These are phyloP conservation scores for Tetranychus truncatus DNA, from an alignment of 2,888 invertebrate genomes.

Conservation along the genomic window DNA sequence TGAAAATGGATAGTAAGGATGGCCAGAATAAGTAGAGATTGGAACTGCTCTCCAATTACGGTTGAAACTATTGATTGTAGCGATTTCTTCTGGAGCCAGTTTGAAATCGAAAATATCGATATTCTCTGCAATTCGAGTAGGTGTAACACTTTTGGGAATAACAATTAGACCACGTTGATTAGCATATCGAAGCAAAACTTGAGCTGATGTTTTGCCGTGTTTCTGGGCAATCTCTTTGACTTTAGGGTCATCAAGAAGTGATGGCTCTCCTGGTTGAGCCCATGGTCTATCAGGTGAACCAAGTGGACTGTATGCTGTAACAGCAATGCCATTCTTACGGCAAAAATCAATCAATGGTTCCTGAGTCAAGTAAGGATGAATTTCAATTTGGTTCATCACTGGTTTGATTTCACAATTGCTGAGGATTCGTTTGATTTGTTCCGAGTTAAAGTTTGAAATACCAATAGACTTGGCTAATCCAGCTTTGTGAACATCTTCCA, in stretches of 20 bases:
- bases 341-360: slow-evolving; percentile 47
- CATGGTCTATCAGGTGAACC: slow-evolving; percentile 53
- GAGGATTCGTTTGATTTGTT: slow-evolving; percentile 49
- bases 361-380: slow-evolving; percentile 50
- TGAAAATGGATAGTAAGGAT: slow-evolving; percentile 5
- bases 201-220: slow-evolving; percentile 47
- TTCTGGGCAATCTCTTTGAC: slow-evolving; percentile 46
- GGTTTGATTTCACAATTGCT: slow-evolving; percentile 37
- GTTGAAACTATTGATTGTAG: slow-evolving; percentile 48
- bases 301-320: slow-evolving; percentile 61
- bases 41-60: background rate
- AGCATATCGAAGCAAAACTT: slow-evolving; percentile 45
- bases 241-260: slow-evolving; percentile 47
- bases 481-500: slow-evolving; percentile 51
- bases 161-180: slow-evolving; percentile 51
- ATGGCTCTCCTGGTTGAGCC: slow-evolving; percentile 27
- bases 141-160: slow-evolving; percentile 68
- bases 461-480: slow-evolving; percentile 56
- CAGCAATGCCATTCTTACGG: slow-evolving; percentile 42
- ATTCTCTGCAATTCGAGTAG: slow-evolving; percentile 50
- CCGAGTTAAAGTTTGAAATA: slow-evolving; percentile 59
- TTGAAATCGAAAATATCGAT: slow-evolving; percentile 53
- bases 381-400: slow-evolving; percentile 42
- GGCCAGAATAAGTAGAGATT: background rate
- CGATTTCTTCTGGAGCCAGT: slow-evolving; percentile 47